phyloP scores from a whole-genome alignment of 2,113 vertebrate genomes.

The Ctenodactylus gundi region DNA sequence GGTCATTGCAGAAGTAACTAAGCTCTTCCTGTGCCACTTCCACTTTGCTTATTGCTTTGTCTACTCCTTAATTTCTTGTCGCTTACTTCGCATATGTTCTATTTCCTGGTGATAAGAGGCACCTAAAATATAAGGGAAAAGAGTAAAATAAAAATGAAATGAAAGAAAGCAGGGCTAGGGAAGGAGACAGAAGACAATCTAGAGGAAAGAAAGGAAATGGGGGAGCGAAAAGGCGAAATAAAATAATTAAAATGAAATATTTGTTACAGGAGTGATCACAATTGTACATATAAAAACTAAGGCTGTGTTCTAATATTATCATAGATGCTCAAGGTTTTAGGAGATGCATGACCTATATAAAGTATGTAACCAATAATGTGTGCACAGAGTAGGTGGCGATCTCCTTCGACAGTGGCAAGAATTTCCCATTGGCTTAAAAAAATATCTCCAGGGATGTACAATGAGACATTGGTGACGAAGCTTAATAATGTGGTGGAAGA shows the following conservation, averaged over 20 bases:
- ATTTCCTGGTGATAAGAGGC: too few relatives aligned
- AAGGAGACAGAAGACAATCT: too few relatives aligned
- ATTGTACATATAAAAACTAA: background rate
- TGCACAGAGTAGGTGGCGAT: background rate
- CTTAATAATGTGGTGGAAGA: background rate
- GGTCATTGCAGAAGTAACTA: background rate
- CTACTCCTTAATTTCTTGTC: background rate
- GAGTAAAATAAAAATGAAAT: too few relatives aligned
- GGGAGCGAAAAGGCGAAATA: too few relatives aligned
- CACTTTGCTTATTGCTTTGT: background rate
- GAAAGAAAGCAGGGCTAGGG: too few relatives aligned
- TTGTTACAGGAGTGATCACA: background rate
- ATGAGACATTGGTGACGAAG: too few relatives aligned
- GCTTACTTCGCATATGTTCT: background rate
- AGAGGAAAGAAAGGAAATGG: too few relatives aligned
- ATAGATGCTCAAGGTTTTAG: background rate
- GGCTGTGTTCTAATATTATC: background rate
- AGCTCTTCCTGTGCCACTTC: background rate
- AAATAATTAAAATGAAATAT: too few relatives aligned
- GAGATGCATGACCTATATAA: background rate
- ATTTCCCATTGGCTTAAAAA: background rate
- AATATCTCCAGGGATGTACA: accelerated
- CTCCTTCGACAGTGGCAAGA: background rate
- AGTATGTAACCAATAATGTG: background rate
- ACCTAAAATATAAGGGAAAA: too few relatives aligned